phyloP scores from a whole-genome alignment of 2,888 invertebrate species.

The Dicyrtoma fusca region DNA sequence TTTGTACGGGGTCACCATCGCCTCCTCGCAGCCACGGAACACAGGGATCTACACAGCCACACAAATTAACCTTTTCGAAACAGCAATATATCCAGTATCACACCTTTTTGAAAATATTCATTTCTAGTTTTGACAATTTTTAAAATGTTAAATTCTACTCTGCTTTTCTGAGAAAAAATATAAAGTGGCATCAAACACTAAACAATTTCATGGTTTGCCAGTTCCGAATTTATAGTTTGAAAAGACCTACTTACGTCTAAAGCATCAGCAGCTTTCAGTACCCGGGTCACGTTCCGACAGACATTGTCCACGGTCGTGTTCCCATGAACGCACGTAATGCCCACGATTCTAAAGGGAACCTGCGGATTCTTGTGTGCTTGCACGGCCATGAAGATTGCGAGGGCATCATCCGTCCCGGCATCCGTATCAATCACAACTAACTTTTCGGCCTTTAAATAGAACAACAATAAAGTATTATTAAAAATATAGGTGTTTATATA shows the following conservation, averaged over 20 bases:
- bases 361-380: constrained; percentile 59
- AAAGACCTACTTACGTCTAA: constrained; percentile 40
- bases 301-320: constrained; percentile 74
- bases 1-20: constrained; percentile 43
- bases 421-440: constrained; percentile 65
- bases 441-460: constrained; percentile 23
- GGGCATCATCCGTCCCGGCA: constrained; percentile 69
- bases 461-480: too few species aligned
- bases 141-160: too few species aligned
- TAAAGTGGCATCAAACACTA: neutral
- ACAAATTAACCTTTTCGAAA: neutral
- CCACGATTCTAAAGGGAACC: constrained; percentile 65
- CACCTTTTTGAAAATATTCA: too few species aligned
- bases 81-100: neutral
- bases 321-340: constrained; percentile 74
- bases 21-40: constrained; percentile 48
- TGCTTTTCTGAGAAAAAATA: neutral
- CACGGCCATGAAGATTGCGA: constrained; percentile 66
- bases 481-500: too few species aligned
- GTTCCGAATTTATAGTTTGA: too few species aligned
- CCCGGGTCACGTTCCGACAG: constrained; percentile 70
- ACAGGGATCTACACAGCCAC: constrained; percentile 52
- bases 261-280: constrained; percentile 65
- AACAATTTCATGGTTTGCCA: too few species aligned
- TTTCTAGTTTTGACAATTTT: too few species aligned